Evolutionary conservation across 2,888 invertebrate genomes (phyloP).

Genomic region (Melipona bicolor): DNA sequence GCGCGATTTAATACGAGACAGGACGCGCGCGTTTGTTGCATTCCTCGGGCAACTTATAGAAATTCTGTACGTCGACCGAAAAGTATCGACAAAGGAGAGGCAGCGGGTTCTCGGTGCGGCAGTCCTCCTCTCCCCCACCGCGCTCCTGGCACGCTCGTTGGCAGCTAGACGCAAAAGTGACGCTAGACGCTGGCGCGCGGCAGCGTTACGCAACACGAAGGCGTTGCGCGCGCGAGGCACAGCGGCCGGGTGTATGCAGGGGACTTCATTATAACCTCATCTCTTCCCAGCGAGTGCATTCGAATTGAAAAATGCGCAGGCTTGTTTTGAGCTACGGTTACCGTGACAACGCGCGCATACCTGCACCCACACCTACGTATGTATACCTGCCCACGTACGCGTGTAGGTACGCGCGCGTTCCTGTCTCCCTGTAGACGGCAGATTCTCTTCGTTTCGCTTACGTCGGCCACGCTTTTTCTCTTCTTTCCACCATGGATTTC

Average conservation of each 20-base stretch:
- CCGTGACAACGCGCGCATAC: conserved; percentile 72
- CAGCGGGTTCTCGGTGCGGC: background rate
- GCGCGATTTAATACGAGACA: conserved; percentile 12
- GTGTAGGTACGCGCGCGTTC: conserved; percentile 9
- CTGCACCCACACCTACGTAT: background rate
- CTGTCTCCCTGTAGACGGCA: conserved; percentile 22
- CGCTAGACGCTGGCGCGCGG: conserved; percentile 31
- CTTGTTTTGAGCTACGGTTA: conserved; percentile 76
- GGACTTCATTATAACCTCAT: conserved; percentile 75
- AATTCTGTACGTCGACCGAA: conserved; percentile 10
- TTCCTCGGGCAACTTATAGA: conserved; percentile 15
- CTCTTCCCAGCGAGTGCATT: conserved; percentile 73
- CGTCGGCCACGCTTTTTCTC: conserved; percentile 39
- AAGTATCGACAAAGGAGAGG: conserved; percentile 26
- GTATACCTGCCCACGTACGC: background rate
- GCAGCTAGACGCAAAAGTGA: conserved; percentile 4
- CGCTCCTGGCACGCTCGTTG: background rate
- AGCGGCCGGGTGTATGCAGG: conserved; percentile 39
- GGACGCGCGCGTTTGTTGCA: conserved; percentile 20
- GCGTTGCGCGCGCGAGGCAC: conserved; percentile 37
- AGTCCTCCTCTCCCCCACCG: background rate
- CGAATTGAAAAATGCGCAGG: conserved; percentile 75
- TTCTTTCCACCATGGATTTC: conserved; percentile 50
- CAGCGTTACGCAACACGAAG: conserved; percentile 64
- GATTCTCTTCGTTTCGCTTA: conserved; percentile 44